Conservation (phyloP, 2,888 invertebrate genomes). For the Aricia artaxerxes region DNA sequence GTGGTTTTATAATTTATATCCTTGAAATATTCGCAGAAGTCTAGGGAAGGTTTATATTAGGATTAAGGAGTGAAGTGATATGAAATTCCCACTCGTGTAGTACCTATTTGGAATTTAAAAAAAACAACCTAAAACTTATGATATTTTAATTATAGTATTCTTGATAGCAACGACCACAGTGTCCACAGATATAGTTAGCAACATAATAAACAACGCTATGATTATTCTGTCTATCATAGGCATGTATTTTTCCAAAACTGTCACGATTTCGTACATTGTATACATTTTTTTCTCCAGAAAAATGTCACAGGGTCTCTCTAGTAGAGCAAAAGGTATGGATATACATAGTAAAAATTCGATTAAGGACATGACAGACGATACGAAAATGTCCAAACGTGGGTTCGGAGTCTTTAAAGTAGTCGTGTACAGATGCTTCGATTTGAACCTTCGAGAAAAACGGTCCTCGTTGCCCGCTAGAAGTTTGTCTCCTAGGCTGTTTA, state of each 20-base stretch:
- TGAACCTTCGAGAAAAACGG: conserved; percentile 19
- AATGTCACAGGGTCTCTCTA: conserved; percentile 51
- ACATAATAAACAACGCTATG: conserved; percentile 45
- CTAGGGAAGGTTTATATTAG: no score
- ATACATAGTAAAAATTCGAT: conserved; percentile 50
- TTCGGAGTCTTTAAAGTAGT: conserved; percentile 16
- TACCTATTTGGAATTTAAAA: no score
- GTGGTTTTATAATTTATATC: no score
- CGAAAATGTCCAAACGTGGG: conserved; percentile 39
- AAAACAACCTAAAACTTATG: neutral
- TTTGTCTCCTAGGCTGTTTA: conserved; percentile 3
- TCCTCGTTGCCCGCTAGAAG: conserved; percentile 18
- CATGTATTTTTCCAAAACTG: conserved; percentile 46
- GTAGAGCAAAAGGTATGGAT: conserved; percentile 50
- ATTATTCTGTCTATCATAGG: conserved; percentile 51
- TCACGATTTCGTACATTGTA: conserved; percentile 43
- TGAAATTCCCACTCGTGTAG: no score
- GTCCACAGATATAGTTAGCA: conserved; percentile 46
- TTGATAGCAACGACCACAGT: conserved; percentile 51
- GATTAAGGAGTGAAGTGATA: no score
- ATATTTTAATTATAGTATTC: conserved; percentile 50
- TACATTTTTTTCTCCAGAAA: conserved; percentile 44
- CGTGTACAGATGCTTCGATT: neutral
- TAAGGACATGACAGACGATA: conserved; percentile 53
- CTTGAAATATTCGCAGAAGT: no score